These are phyloP conservation scores for Phrynocephalus guinanensis DNA, from an alignment of 2,797 vertebrate species.

Conservation along the genomic window DNA sequence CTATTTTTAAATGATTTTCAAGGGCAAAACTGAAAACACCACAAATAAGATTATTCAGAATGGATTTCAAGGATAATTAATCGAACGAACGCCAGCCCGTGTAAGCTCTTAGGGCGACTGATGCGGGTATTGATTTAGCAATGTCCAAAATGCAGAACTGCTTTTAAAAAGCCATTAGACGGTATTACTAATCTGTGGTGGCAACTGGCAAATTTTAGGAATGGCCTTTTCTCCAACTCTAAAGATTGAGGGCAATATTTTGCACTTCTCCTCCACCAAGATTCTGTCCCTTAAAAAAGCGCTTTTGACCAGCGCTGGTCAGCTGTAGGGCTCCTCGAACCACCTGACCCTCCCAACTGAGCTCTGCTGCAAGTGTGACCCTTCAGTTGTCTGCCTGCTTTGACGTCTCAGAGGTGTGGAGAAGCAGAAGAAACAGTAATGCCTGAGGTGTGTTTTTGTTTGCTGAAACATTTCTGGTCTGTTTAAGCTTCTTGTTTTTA, in stretches of 20 bases:
- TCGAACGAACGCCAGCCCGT: conserved; percentile 66
- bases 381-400: too few relatives aligned
- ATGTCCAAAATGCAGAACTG: conserved; percentile 66
- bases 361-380: too few relatives aligned
- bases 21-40: conserved; percentile 49
- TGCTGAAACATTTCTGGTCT: background rate
- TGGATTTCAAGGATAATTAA: conserved; percentile 52
- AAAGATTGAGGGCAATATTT: background rate
- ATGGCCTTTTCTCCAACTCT: background rate
- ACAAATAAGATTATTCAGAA: conserved; percentile 53
- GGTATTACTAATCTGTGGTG: conserved; percentile 77
- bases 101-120: conserved; percentile 77
- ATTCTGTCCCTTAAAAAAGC: background rate
- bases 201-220: conserved; percentile 56
- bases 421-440: background rate
- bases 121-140: conserved; percentile 79
- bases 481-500: background rate
- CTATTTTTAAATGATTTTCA: conserved; percentile 50
- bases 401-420: background rate
- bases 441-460: too few relatives aligned
- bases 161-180: conserved; percentile 80
- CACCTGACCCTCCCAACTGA: background rate
- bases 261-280: background rate
- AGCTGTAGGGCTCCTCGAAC: background rate
- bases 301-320: too few relatives aligned